Base-by-base conservation (phyloP, 2,113 vertebrate species). In the Piaya cayana region DNA sequence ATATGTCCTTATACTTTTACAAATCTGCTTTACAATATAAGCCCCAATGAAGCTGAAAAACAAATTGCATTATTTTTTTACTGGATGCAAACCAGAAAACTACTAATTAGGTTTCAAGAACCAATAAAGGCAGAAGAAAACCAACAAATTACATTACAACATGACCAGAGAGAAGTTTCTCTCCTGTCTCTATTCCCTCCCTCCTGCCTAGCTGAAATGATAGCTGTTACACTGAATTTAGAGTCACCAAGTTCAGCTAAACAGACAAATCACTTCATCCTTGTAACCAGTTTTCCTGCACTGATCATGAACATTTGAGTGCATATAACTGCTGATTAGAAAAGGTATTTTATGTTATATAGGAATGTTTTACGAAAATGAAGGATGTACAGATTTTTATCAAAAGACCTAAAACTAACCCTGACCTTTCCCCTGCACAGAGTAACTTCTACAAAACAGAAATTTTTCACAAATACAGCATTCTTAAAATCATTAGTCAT, bases 401-500 rank as follows among this genome's bases (percentile, higher is more conserved):
- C 30, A 76, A 86, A 92, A 86, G 36, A 39, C 34, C 13, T 52
- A 22, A 81, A 86, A 27, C 8, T 88, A 75, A 22, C 2, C 6
- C 67, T 56, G 34, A 6, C 32, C 13, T 50, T 78, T 75, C 14
- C 23, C 15, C 2, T 11, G 1, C 18, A 27, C 4, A 59, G 17
- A 65, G 12, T 50, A 75, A 43, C 49, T 60, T 72, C 26, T 63
- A 25, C 15, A 58, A 71, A 81, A 53, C 1, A 18, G 4, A 84
- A 5, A 2, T 19, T 90, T 74, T 78, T 74, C 52, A 36, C 6
- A 50, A 71, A 19, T 39, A 86, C 12, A 49, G 23, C 45, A 71
- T 82, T 36, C 82, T 17, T 49, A 93, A 75, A 74, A 93, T 52
- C 62, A 80, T 70, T 47, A 91, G n/a, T 63, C 20, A 63, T 30